A percentile compares a stretch with the other conserved stretches of the same genome.
Evolutionary conservation across 2,113 vertebrate genomes (phyloP).

Genomic region (Hassar affinis): DNA sequence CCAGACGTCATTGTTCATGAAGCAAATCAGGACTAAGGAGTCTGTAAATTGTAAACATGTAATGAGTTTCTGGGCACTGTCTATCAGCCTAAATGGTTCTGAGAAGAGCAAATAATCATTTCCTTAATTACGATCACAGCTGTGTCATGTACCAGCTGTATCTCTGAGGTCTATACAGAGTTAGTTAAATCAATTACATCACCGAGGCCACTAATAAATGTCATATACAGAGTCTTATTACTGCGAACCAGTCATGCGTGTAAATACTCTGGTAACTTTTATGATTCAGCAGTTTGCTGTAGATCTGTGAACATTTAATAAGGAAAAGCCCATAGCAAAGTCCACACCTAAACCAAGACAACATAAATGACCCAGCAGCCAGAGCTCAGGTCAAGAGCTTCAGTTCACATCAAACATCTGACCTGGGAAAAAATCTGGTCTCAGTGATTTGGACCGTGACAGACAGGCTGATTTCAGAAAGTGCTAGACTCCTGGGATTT

Average conservation of each 20-base stretch:
- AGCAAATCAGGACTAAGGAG: background rate
- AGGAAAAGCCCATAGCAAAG: background rate
- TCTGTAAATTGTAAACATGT: background rate
- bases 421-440: background rate
- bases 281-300: background rate
- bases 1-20: background rate
- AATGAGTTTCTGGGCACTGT: background rate
- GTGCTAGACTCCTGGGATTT: background rate
- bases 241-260: background rate
- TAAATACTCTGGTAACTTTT: background rate
- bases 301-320: background rate
- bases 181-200: conserved; percentile 18
- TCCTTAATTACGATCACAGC: conserved; percentile 18
- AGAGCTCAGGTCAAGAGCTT: background rate
- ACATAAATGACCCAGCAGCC: background rate
- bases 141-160: conserved; percentile 3
- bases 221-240: background rate
- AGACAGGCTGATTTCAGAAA: background rate
- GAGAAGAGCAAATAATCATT: conserved; percentile 28
- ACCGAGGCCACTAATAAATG: conserved; percentile 8
- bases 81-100: background rate
- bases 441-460: too few species aligned
- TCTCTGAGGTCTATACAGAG: conserved; percentile 5
- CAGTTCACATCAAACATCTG: background rate
- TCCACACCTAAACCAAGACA: background rate